These are phyloP conservation scores for Bedellia somnulentella DNA, from an alignment of 2,888 invertebrate genomes.

Conservation along the genomic window DNA sequence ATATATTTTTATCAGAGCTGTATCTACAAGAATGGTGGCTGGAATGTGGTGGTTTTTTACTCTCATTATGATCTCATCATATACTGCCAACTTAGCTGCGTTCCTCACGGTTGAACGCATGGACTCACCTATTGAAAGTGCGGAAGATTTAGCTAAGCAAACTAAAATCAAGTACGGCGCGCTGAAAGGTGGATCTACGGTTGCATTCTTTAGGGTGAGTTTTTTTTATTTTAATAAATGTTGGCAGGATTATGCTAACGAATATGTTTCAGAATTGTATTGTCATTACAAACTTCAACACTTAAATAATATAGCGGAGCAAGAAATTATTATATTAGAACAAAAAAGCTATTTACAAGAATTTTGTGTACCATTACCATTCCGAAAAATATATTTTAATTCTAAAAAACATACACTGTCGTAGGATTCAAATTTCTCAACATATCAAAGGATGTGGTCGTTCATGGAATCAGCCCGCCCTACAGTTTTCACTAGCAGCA, in stretches of 20 bases:
- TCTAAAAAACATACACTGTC: too few relatives aligned
- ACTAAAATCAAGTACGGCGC: slow-evolving; percentile 97
- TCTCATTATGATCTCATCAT: slow-evolving; percentile 93
- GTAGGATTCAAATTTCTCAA: slow-evolving; percentile 93
- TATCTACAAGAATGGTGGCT: slow-evolving; percentile 85
- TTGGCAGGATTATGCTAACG: too few relatives aligned
- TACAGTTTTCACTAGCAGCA: slow-evolving; percentile 81
- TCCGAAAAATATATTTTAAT: too few relatives aligned
- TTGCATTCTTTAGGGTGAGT: slow-evolving; percentile 88
- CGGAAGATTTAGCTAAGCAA: slow-evolving; percentile 94
- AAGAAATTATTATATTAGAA: too few relatives aligned
- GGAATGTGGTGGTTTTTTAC: slow-evolving; percentile 98
- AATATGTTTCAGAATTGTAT: too few relatives aligned
- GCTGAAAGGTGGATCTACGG: slow-evolving; percentile 89
- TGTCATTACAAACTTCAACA: too few relatives aligned
- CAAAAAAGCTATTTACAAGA: too few relatives aligned
- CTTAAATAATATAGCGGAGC: too few relatives aligned
- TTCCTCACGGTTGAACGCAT: slow-evolving; percentile 91
- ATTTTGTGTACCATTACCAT: too few relatives aligned
- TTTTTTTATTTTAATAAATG: not conserved
- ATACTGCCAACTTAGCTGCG: slow-evolving; percentile 94
- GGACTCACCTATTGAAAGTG: slow-evolving; percentile 93
- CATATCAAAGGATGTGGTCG: slow-evolving; percentile 95
- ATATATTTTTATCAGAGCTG: too few relatives aligned
- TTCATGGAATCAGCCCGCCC: slow-evolving; percentile 90